phyloP scores from a whole-genome alignment of 2,888 invertebrate genomes.

The Ganaspis brasiliensis region DNA sequence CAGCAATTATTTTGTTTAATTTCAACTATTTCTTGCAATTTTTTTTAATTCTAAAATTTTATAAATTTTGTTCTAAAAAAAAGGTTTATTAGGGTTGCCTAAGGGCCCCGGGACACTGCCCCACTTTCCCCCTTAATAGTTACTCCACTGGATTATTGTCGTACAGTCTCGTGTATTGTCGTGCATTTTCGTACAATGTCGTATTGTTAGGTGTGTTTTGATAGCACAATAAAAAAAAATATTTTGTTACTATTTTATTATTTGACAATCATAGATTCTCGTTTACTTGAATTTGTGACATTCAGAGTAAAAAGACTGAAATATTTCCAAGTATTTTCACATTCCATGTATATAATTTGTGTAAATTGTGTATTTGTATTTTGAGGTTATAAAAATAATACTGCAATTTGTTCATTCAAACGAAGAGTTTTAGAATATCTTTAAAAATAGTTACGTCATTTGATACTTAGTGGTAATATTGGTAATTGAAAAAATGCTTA shows the following conservation, averaged over 20 bases:
- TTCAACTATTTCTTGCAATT: too few species aligned
- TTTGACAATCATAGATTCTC: background rate
- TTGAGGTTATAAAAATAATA: background rate
- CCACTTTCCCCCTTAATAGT: too few species aligned
- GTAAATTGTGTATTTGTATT: background rate
- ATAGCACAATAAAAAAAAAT: background rate
- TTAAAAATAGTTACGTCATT: background rate
- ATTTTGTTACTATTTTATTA: background rate
- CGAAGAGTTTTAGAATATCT: background rate
- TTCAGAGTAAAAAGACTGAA: background rate
- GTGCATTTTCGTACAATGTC: too few species aligned
- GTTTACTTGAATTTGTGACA: background rate
- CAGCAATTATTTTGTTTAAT: too few species aligned
- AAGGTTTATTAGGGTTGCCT: too few species aligned
- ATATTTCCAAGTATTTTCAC: background rate
- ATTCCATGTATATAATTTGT: too few species aligned
- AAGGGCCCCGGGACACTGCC: too few species aligned
- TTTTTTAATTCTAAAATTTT: too few species aligned
- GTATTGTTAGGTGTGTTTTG: too few species aligned
- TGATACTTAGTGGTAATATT: background rate
- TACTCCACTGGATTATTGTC: too few species aligned
- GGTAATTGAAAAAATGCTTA: background rate
- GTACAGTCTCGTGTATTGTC: too few species aligned
- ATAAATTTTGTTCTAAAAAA: too few species aligned
- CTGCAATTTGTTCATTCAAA: background rate